These are phyloP conservation scores for Botia almorhae DNA, from an alignment of 2,797 vertebrate species.

Conservation along the genomic window DNA sequence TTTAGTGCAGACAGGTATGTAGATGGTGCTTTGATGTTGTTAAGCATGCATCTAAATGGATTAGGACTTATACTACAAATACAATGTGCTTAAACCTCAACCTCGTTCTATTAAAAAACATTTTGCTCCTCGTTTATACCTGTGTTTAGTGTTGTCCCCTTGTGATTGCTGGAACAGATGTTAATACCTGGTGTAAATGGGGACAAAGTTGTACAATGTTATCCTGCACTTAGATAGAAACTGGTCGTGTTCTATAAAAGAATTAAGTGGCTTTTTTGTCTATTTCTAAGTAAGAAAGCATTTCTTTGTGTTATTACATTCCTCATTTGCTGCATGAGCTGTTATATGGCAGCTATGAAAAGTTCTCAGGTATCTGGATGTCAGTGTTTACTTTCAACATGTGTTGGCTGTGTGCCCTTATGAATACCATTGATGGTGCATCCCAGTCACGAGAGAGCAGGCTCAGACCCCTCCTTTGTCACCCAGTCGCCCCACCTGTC, in stretches of 20 bases:
- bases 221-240: no score
- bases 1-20: background rate
- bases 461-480: slow-evolving; percentile 66
- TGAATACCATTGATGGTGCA: slow-evolving; percentile 54
- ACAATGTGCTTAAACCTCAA: background rate
- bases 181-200: background rate
- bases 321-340: slow-evolving; percentile 38
- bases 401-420: slow-evolving; percentile 62
- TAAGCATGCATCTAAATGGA: background rate
- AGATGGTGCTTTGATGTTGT: background rate
- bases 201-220: background rate
- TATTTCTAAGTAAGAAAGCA: background rate
- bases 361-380: slow-evolving; percentile 17
- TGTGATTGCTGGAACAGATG: background rate
- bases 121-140: background rate
- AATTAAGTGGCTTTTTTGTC: slow-evolving; percentile 21
- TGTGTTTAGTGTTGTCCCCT: background rate
- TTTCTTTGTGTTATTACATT: background rate
- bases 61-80: background rate
- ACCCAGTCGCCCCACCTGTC: slow-evolving; percentile 65
- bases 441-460: slow-evolving; percentile 69
- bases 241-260: background rate
- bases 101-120: background rate
- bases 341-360: slow-evolving; percentile 55
- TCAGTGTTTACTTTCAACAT: slow-evolving; percentile 45